Conservation (phyloP, 2,888 invertebrate genomes). For the Thereva nobilitata region DNA sequence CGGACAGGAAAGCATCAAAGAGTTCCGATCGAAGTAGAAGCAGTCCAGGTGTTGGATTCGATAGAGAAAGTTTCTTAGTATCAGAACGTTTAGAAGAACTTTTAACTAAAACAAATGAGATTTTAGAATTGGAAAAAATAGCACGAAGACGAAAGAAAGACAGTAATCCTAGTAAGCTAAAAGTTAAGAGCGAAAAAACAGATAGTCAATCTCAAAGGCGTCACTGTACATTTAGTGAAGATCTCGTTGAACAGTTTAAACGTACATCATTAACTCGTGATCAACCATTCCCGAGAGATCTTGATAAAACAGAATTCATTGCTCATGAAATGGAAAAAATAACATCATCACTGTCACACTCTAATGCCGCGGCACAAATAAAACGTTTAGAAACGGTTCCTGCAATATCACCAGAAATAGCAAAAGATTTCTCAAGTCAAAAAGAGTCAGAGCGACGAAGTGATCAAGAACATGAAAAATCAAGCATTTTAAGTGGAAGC, state of each 20-base stretch:
- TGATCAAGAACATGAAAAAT: slow-evolving; percentile 40
- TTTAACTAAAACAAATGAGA: slow-evolving; percentile 52
- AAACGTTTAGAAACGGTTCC: slow-evolving; percentile 39
- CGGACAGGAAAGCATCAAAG: slow-evolving; percentile 31
- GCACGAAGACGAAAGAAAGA: slow-evolving; percentile 44
- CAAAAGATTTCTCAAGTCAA: slow-evolving; percentile 38
- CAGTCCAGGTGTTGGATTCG: slow-evolving; percentile 35
- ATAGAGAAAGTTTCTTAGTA: slow-evolving; percentile 50
- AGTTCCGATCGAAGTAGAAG: slow-evolving; percentile 36
- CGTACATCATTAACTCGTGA: slow-evolving; percentile 1
- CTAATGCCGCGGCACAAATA: slow-evolving; percentile 25
- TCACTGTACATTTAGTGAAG: slow-evolving; percentile 25
- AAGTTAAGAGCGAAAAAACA: slow-evolving; percentile 58
- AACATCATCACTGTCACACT: slow-evolving; percentile 35
- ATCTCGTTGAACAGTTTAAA: slow-evolving; percentile 35
- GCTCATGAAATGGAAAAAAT: slow-evolving; percentile 44
- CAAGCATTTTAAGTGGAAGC: slow-evolving; percentile 40
- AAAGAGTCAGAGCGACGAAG: slow-evolving; percentile 39
- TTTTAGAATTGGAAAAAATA: slow-evolving; percentile 53
- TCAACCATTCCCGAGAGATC: background rate
- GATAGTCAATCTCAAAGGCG: slow-evolving; percentile 46
- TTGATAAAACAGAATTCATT: slow-evolving; percentile 37
- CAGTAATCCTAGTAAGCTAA: slow-evolving; percentile 54
- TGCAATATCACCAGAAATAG: slow-evolving; percentile 39
- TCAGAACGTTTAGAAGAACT: slow-evolving; percentile 52